Conservation (phyloP, 2,113 vertebrate species). For the Illadopsis cleaveri region DNA sequence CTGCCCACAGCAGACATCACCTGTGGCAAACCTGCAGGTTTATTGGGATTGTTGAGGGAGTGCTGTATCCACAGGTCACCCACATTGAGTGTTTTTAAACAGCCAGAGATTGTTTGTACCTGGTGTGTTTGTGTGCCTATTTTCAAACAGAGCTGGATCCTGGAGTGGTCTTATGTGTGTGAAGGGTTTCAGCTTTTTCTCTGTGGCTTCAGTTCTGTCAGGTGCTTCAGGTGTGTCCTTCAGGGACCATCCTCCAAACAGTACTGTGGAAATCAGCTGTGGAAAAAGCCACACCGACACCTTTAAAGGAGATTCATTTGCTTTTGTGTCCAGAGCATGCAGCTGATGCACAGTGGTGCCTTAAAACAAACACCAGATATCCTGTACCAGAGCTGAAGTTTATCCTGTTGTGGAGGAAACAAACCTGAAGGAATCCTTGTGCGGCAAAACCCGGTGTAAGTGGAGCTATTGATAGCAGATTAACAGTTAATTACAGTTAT, state of each 20-base stretch:
- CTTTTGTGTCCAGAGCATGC: not conserved
- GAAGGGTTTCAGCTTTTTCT: not conserved
- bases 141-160: not conserved
- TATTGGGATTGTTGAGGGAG: not conserved
- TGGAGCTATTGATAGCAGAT: not conserved
- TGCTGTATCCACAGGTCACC: not conserved
- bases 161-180: not conserved
- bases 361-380: slow-evolving; percentile 61
- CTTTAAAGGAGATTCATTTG: not conserved
- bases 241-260: not conserved
- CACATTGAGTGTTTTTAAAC: not conserved
- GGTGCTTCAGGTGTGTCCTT: slow-evolving; percentile 33
- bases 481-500: slow-evolving; percentile 10
- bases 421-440: slow-evolving; percentile 10
- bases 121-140: not conserved
- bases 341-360: not conserved
- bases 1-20: not conserved
- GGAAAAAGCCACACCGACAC: not conserved
- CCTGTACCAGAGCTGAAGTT: slow-evolving; percentile 19
- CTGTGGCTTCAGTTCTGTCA: not conserved
- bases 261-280: slow-evolving; percentile 1
- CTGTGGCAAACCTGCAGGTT: not conserved
- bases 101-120: not conserved
- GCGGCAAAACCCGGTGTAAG: not conserved
- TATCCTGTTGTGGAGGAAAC: slow-evolving; percentile 41